These are phyloP conservation scores for Euproctis similis DNA, from an alignment of 2,888 invertebrate species.

Conservation along the genomic window DNA sequence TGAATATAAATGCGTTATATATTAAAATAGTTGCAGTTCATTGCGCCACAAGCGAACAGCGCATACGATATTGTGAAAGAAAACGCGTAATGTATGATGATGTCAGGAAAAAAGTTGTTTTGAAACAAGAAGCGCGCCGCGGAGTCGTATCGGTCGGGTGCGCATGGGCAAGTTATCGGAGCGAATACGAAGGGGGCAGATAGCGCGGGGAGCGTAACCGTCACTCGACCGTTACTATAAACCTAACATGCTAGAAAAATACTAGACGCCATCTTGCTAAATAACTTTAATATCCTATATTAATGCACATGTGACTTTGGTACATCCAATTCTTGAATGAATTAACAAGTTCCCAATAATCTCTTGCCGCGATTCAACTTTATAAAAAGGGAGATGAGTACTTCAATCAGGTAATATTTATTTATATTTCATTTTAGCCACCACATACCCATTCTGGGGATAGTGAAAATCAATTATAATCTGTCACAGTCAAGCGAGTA, in stretches of 20 bases:
- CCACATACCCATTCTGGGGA: no score
- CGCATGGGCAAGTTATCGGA: slow-evolving; percentile 75
- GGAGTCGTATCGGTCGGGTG: slow-evolving; percentile 71
- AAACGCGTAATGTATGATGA: slow-evolving; percentile 51
- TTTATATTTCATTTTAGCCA: no score
- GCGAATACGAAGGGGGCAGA: slow-evolving; percentile 75
- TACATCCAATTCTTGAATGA: slow-evolving; percentile 46
- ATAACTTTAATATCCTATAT: slow-evolving; percentile 35
- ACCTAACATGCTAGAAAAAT: slow-evolving; percentile 71
- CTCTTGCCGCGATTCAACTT: slow-evolving; percentile 11
- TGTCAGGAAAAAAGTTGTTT: slow-evolving; percentile 54
- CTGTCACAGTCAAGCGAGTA: no score
- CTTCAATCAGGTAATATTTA: no score
- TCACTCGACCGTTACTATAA: slow-evolving; percentile 73
- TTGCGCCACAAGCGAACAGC: slow-evolving; percentile 40
- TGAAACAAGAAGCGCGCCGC: slow-evolving; percentile 63
- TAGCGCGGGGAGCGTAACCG: slow-evolving; percentile 74
- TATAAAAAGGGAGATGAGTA: no score
- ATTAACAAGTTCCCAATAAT: slow-evolving; percentile 42
- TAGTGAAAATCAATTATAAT: no score
- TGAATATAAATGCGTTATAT: slow-evolving; percentile 7
- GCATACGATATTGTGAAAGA: slow-evolving; percentile 30
- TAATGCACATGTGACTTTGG: slow-evolving; percentile 41
- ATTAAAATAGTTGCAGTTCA: slow-evolving; percentile 32
- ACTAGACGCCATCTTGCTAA: slow-evolving; percentile 66